These are phyloP conservation scores for Puffinus mauretanicus DNA, from an alignment of 2,113 vertebrate genomes.

Conservation along the genomic window DNA sequence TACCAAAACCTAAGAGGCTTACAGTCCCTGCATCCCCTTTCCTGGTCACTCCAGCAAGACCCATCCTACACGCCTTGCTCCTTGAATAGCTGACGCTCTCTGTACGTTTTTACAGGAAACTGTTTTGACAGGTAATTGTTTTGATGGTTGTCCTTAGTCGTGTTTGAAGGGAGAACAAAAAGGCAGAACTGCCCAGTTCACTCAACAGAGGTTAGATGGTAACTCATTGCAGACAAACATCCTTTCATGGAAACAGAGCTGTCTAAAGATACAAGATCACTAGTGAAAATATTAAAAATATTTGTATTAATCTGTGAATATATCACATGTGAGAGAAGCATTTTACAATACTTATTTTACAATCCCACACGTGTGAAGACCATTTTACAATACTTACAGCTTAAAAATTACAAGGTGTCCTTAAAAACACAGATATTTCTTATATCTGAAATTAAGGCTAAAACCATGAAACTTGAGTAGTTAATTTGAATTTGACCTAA, in stretches of 20 bases:
- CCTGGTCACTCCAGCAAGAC: background rate
- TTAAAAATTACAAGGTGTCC: background rate
- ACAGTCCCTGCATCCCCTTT: background rate
- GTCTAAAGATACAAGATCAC: background rate
- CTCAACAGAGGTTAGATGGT: background rate
- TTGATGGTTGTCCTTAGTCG: background rate
- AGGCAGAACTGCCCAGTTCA: background rate
- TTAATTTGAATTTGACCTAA: background rate
- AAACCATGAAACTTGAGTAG: background rate
- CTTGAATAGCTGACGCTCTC: background rate
- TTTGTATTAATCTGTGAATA: background rate
- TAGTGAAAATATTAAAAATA: background rate
- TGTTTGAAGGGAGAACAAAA: background rate
- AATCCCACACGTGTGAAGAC: rapidly evolving
- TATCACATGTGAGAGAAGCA: background rate
- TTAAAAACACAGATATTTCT: background rate
- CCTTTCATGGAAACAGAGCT: background rate
- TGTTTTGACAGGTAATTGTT: background rate
- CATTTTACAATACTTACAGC: background rate
- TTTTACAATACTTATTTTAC: background rate
- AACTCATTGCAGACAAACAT: background rate
- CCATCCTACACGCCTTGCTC: background rate
- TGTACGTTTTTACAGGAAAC: background rate
- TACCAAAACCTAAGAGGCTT: background rate
- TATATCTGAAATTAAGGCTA: background rate